phyloP scores from a whole-genome alignment of 2,888 invertebrate genomes.

The Chrysolina haemoptera region DNA sequence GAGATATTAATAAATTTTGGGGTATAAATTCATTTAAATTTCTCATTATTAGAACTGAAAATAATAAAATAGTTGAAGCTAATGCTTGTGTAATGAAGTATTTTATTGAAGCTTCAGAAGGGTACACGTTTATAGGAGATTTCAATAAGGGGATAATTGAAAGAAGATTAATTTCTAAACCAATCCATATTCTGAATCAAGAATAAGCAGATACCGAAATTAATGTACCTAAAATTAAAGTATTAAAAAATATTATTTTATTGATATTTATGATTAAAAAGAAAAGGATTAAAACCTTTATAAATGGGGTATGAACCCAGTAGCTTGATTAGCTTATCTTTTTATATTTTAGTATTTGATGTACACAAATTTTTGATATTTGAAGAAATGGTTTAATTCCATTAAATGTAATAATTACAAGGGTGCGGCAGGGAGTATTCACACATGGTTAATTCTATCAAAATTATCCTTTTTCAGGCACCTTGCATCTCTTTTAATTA shows the following conservation, averaged over 20 bases:
- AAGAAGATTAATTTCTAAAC: slow-evolving; percentile 77
- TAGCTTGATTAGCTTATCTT: slow-evolving; percentile 74
- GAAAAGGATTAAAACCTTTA: slow-evolving; percentile 69
- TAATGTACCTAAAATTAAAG: slow-evolving; percentile 70
- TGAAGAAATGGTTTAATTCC: slow-evolving; percentile 9
- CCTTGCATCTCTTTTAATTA: slow-evolving; percentile 58
- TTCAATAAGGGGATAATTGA: slow-evolving; percentile 76
- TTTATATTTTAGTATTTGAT: slow-evolving; percentile 76
- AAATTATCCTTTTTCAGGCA: slow-evolving; percentile 77
- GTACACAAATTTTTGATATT: slow-evolving; percentile 73
- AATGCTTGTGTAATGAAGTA: slow-evolving; percentile 76
- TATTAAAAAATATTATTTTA: slow-evolving; percentile 71
- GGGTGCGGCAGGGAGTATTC: slow-evolving; percentile 14
- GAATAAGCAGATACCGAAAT: slow-evolving; percentile 71
- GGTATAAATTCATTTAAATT: slow-evolving; percentile 59
- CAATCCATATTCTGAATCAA: slow-evolving; percentile 74
- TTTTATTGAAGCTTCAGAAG: slow-evolving; percentile 74
- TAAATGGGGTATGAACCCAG: slow-evolving; percentile 69
- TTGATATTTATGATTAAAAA: slow-evolving; percentile 73
- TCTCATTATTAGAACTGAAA: slow-evolving; percentile 69
- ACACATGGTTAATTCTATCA: slow-evolving; percentile 66
- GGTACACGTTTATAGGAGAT: slow-evolving; percentile 69
- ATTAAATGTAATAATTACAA: no score
- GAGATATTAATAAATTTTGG: neutral
- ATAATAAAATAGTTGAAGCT: slow-evolving; percentile 73